phyloP scores from a whole-genome alignment of 2,113 vertebrate genomes.

The Bujurquina vittata region DNA sequence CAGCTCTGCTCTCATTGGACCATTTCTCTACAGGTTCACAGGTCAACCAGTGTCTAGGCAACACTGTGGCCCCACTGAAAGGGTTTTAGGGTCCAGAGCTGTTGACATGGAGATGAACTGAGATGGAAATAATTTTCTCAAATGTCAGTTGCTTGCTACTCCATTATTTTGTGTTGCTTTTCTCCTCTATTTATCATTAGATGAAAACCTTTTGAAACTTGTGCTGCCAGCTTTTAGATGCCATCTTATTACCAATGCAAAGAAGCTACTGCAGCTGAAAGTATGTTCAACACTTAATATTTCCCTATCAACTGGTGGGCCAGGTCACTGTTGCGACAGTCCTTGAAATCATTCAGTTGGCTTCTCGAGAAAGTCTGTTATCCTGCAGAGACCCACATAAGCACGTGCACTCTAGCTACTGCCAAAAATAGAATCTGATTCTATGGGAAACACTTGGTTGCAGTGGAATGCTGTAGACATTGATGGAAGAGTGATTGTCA shows the following conservation, averaged over 20 bases:
- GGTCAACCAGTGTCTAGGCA: conserved; percentile 59
- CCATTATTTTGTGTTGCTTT: neutral
- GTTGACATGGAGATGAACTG: conserved; percentile 65
- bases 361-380: neutral
- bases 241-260: neutral
- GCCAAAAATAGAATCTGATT: neutral
- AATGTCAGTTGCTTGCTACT: neutral
- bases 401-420: neutral
- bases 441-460: neutral
- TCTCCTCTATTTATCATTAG: neutral
- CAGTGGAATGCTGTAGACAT: neutral
- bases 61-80: conserved; percentile 27
- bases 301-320: neutral
- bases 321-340: neutral
- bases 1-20: conserved; percentile 38
- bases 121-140: neutral
- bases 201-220: neutral
- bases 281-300: neutral
- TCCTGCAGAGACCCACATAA: neutral
- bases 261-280: neutral
- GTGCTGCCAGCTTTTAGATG: neutral
- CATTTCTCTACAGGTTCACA: conserved; percentile 30
- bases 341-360: neutral
- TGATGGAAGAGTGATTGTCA: neutral
- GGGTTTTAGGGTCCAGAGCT: conserved; percentile 36